A percentile compares a stretch with the other conserved stretches of the same genome.
These are phyloP conservation scores for Melipona quadrifasciata DNA, from an alignment of 1,140 invertebrate species.

Conservation along the genomic window DNA sequence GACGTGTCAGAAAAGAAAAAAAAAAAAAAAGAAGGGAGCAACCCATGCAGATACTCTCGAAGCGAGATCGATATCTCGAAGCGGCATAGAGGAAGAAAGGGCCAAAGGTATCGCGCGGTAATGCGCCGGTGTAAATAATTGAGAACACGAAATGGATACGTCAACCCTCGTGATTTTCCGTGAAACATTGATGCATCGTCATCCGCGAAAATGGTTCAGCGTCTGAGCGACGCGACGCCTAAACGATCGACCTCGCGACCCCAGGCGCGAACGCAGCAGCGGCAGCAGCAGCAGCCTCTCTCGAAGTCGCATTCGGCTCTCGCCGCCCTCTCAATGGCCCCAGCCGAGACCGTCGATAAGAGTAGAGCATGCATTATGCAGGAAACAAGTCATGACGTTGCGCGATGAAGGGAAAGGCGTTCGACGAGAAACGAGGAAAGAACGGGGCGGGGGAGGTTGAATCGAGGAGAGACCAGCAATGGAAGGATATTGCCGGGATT, in stretches of 20 bases:
- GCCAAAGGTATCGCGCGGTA: conserved; percentile 27
- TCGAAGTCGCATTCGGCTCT: conserved; percentile 2
- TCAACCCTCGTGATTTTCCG: conserved; percentile 60
- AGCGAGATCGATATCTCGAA: background rate
- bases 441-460: conserved; percentile 13
- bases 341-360: conserved; percentile 37
- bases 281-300: conserved; percentile 4
- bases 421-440: background rate
- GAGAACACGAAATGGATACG: conserved; percentile 63
- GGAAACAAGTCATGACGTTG: conserved; percentile 45
- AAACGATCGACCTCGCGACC: conserved; percentile 3
- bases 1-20: too few relatives aligned
- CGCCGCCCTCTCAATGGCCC: conserved; percentile 6
- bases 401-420: background rate
- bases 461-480: conserved; percentile 39
- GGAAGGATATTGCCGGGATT: conserved; percentile 61
- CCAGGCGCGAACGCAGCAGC: background rate
- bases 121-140: conserved; percentile 57
- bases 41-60: background rate
- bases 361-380: conserved; percentile 56
- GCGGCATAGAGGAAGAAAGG: conserved; percentile 26
- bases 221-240: background rate
- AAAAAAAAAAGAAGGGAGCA: conserved; percentile 2
- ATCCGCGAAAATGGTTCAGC: conserved; percentile 28
- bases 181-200: conserved; percentile 62